Base-by-base conservation (phyloP, 2,113 vertebrate genomes). In the Seriola quinqueradiata region DNA sequence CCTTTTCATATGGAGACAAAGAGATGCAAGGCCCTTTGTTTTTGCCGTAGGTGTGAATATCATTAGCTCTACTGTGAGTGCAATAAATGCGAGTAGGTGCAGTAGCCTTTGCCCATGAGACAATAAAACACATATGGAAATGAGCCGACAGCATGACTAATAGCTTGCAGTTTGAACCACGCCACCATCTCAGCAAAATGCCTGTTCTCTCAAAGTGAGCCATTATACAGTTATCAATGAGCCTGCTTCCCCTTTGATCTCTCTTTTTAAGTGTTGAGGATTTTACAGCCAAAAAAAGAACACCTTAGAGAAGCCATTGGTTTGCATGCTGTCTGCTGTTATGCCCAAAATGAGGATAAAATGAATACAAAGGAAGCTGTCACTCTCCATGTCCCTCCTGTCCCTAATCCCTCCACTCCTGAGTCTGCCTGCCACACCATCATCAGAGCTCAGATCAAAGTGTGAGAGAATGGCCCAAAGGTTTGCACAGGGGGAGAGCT, bases 41-140 rank as follows among this genome's bases (percentile, higher is more conserved):
- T 89, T 89, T 86, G 87, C 87, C 77, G 81, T 89, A 90, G 93
- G 93, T 93, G 86, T 91, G 89, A 94, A 92, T 94, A 91, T 93
- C 82, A 93, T 94, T 93, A 92, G 70, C 75, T 81, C 55, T 75
- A 72, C 42, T 42, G 25, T 32, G 50, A 89, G 81, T 85, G 87
- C 86, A 78, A 78, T 76, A 85, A 89, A 77, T 84, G 82, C 17
- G 75, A 83, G 70, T 63, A 69, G 66, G 75, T 71, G 65, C 88
- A 70, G 69, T 73, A 82, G 86, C 86, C 90, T 87, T 84, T 87
- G 78, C 87, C 89, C 85, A 82, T 36, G 84, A 89, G 87, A 90
- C 87, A 85, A 90, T 81, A 87, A 93, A 91, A 89, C 76, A 83
- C 65, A 77, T 84, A 93, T 93, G 90, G 82, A 93, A 94, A 94